Evolutionary conservation across 2,888 invertebrate species (phyloP), one percentile per base, ranked within the genome.

Genomic region (Luperina nickerlii): DNA sequence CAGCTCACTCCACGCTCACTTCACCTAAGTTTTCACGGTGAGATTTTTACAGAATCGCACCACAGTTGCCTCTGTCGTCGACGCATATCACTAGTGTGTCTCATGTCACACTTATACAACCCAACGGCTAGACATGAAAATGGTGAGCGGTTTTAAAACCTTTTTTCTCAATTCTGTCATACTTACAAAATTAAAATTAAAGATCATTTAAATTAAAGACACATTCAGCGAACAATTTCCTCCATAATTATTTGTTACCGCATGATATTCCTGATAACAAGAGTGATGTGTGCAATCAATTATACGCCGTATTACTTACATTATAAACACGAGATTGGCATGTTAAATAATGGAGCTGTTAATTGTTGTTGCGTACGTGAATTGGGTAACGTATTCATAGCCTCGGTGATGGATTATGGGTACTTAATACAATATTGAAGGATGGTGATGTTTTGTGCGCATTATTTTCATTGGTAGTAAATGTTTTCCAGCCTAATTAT

Each of bases 371-470:
- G 45, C 68, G 82, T 77, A 84, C 75, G 62, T 75, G 73, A 75
- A 75, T 87, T 78, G 60, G 65, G 62, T 83, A 87, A 78, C 60
- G 67, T 87, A 84, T 84, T 84, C 79, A 87, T 87, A 60, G 87
- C 57, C n/a, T 77, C 15, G 73, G 60, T 87, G 62, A 87, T 79
- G 75, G 75, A 87, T 87, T 74, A 67, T 68, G 57, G 74, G 67
- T 83, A 68, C 71, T 74, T 81, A 54, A 45, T 73, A 83, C 20
- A 82, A 81, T 70, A 71, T 62, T 71, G n/a, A 70, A 69, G 54
- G 68, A 63, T 68, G 54, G 66, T 45, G 20, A 85, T 70, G 70
- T 83, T 84, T 85, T 67, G 38, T 63, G 45, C 45, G 20, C 20
- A 5, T 11, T 77, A 51, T 62, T 81, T 69, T 62, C 38, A n/a